Conservation (phyloP, 2,797 vertebrate genomes). For the Xerus rutilus region DNA sequence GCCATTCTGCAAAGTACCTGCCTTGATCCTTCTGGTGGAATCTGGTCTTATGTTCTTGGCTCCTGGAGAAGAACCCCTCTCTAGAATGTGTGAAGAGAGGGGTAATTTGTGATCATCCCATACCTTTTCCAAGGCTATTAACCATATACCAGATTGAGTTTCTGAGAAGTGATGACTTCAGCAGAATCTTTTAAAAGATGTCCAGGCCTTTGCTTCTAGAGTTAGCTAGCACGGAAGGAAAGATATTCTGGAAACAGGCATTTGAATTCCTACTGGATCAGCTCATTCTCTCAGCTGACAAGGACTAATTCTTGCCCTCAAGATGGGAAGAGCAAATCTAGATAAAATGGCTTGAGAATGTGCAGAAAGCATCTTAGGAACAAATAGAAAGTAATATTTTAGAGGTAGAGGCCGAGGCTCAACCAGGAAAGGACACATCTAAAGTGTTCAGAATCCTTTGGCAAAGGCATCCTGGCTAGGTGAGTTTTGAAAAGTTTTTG, state of each 20-base stretch:
- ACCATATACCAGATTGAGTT: slow-evolving; percentile 81
- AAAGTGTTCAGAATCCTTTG: not conserved
- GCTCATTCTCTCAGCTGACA: not conserved
- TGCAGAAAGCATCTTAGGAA: not conserved
- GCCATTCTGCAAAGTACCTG: not conserved
- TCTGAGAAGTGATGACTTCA: slow-evolving; percentile 80
- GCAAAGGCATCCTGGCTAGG: not conserved
- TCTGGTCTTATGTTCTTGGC: not conserved
- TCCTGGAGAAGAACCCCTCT: not conserved
- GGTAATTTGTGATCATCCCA: slow-evolving; percentile 36
- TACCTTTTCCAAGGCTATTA: slow-evolving; percentile 83
- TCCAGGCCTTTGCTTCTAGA: slow-evolving; percentile 78
- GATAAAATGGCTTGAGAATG: not conserved
- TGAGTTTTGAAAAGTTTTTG: not conserved
- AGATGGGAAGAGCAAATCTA: not conserved
- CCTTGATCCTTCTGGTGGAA: not conserved
- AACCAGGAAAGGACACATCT: not conserved
- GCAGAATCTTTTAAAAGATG: slow-evolving; percentile 77
- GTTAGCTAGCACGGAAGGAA: slow-evolving; percentile 67
- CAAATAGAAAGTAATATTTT: not conserved
- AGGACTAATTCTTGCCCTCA: not conserved
- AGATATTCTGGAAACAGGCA: slow-evolving; percentile 8
- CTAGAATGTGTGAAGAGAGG: not conserved
- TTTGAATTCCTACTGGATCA: not conserved
- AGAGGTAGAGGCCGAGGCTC: not conserved